Conservation (phyloP, 2,797 vertebrate species). For the Alfaro cultratus region DNA sequence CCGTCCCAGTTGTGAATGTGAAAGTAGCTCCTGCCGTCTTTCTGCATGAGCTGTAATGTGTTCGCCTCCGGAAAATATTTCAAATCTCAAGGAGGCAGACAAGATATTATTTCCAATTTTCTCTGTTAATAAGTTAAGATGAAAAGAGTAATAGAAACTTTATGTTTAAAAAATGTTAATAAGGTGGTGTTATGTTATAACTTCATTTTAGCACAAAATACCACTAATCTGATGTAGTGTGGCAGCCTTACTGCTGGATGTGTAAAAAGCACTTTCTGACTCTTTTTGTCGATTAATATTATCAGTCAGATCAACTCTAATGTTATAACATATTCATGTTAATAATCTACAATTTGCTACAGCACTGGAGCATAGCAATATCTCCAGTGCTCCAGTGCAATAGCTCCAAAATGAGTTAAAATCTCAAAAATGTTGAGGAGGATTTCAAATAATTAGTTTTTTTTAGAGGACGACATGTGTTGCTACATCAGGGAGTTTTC, state of each 20-base stretch:
- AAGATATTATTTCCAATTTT: background rate
- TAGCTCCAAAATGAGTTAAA: background rate
- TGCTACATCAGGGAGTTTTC: background rate
- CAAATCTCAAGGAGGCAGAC: background rate
- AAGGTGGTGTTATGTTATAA: background rate
- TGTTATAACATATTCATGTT: background rate
- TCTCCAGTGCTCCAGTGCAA: too few relatives aligned
- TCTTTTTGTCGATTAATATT: background rate
- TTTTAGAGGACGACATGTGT: background rate
- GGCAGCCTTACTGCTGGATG: background rate
- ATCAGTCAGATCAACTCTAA: background rate
- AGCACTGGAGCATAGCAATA: too few relatives aligned
- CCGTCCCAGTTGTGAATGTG: conserved; percentile 13
- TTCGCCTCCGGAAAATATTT: background rate
- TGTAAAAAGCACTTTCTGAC: background rate
- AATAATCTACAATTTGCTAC: background rate
- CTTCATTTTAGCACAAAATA: background rate
- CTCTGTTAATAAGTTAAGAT: background rate
- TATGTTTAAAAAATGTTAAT: background rate
- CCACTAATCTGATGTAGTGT: background rate
- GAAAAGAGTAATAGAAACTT: background rate
- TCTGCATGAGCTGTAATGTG: background rate
- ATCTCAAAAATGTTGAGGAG: background rate
- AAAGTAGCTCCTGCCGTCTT: background rate
- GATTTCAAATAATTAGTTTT: background rate